These are phyloP conservation scores for Zelostemma sp. DNA, from an alignment of 1,140 invertebrate species.

Conservation along the genomic window DNA sequence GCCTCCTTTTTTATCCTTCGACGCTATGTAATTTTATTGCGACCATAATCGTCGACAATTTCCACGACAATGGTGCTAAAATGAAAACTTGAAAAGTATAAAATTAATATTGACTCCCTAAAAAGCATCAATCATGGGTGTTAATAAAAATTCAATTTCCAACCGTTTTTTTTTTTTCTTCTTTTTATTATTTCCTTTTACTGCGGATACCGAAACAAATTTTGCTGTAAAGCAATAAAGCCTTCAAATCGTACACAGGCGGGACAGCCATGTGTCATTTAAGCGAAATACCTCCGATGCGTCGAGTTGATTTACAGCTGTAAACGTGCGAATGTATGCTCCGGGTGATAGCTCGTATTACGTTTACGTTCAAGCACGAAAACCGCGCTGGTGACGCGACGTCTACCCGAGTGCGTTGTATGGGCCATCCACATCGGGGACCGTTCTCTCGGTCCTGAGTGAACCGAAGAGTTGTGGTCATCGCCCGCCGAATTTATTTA, in stretches of 20 bases:
- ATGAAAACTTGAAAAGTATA: no score
- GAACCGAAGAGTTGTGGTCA: constrained; percentile 57
- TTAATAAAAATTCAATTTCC: no score
- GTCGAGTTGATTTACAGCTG: constrained; percentile 66
- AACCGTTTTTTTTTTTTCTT: neutral
- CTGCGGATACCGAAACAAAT: constrained; percentile 37
- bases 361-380: constrained; percentile 35
- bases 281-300: constrained; percentile 68
- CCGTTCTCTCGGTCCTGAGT: constrained; percentile 27
- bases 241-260: constrained; percentile 18
- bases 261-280: constrained; percentile 65
- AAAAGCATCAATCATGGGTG: no score
- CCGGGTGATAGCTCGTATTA: constrained; percentile 34
- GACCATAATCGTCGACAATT: no score
- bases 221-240: constrained; percentile 19
- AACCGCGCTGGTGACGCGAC: constrained; percentile 31
- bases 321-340: constrained; percentile 38
- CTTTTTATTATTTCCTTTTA: no score
- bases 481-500: constrained; percentile 65
- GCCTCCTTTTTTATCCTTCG: no score
- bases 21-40: no score
- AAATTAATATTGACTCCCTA: no score
- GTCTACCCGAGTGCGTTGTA: constrained; percentile 27
- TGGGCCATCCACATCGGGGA: constrained; percentile 33
- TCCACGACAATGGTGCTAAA: no score